These are phyloP conservation scores for Morpho achilles DNA, from an alignment of 2,888 invertebrate genomes.

Conservation along the genomic window DNA sequence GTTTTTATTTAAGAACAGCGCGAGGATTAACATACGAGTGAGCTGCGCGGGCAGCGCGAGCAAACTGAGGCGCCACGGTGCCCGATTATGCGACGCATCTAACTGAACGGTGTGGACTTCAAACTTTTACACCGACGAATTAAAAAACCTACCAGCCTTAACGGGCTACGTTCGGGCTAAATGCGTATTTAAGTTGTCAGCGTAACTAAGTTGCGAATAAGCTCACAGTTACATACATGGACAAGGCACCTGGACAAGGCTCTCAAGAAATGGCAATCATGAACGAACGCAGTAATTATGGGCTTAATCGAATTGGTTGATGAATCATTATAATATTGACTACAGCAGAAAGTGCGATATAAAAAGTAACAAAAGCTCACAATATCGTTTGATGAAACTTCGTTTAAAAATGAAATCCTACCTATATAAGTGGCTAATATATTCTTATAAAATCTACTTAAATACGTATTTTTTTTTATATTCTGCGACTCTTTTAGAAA, in stretches of 20 bases:
- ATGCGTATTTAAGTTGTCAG: conserved; percentile 48
- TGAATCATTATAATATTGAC: conserved; percentile 37
- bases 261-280: conserved; percentile 60
- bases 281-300: conserved; percentile 54
- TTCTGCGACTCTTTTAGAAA: too few species aligned
- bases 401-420: too few species aligned
- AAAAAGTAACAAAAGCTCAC: conserved; percentile 26
- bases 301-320: conserved; percentile 40
- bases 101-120: conserved; percentile 61
- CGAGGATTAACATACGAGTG: conserved; percentile 55
- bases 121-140: conserved; percentile 70
- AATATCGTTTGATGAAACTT: too few species aligned
- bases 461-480: too few species aligned
- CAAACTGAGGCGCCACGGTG: conserved; percentile 63
- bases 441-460: too few species aligned
- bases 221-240: conserved; percentile 64
- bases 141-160: conserved; percentile 39
- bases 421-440: too few species aligned
- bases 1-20: conserved; percentile 32
- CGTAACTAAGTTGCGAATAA: conserved; percentile 63
- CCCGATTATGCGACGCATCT: conserved; percentile 61
- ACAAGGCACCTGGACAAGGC: conserved; percentile 63
- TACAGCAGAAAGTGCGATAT: conserved; percentile 29
- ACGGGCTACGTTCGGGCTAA: conserved; percentile 26
- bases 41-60: conserved; percentile 72